Evolutionary conservation across 2,113 vertebrate species (phyloP), one percentile per base, ranked within the genome.

Genomic region (Barbus barbus): DNA sequence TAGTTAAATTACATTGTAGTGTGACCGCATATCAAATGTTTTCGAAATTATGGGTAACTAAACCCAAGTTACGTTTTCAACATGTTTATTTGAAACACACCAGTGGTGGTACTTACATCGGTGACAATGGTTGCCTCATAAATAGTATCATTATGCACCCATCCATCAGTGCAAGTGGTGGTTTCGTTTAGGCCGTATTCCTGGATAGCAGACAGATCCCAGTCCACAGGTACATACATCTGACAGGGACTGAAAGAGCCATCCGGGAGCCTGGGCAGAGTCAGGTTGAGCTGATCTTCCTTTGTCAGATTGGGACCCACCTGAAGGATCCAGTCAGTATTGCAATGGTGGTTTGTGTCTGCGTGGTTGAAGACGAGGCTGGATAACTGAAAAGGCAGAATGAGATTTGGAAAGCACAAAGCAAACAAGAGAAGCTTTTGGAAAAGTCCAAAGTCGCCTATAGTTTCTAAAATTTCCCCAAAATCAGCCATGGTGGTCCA

Each of bases 321-420:
- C 0, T 87, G 78, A 31, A 78, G 86, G 78, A 97, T 96, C 97
- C 97, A 98, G 91, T 91, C 83, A n/a, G 95, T 96, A 51, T 96
- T 89, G 1, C 97, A 98, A 90, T 94, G 85, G 74, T 97, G 94
- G 0, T 71, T 20, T 0, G 90, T 14, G 1, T 93, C 93, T 83
- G 93, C 80, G 24, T 82, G 44, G 22, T 72, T 93, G 33, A 97
- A 98, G 16, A 98, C 88, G 20, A 97, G 96, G 2, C 88, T 75
- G 1, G 97, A 96, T 73, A 96, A 87, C 69, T 95, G 95, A 72
- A 96, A 97, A 3, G 93, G 84, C 0, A 79, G 7, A 86, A 93
- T 88, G 88, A 93, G 20, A 80, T 88, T 63, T 89, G 94, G 92
- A 36, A 96, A 13, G 61, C 92, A 86, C 3, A 96, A 78, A 0